Conservation (phyloP, 2,888 invertebrate genomes). For the Nowickia ferox region DNA sequence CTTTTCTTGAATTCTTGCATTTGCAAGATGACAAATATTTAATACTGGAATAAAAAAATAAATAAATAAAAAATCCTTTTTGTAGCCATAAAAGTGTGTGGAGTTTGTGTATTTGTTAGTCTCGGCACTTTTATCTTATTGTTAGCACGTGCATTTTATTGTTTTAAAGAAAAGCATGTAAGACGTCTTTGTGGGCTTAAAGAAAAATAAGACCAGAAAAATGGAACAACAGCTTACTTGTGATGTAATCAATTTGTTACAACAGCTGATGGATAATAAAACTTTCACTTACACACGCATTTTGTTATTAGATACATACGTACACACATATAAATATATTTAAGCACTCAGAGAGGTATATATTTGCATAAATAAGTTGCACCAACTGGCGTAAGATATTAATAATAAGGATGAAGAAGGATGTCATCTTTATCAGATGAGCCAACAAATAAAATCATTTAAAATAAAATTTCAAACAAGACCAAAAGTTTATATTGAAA, state of each 20-base stretch:
- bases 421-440: background rate
- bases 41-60: slow-evolving; percentile 17
- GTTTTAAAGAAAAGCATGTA: slow-evolving; percentile 8
- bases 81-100: background rate
- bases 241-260: slow-evolving; percentile 7
- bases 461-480: too few species aligned
- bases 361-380: slow-evolving; percentile 12
- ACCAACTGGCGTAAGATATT: background rate
- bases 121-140: background rate
- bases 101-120: background rate
- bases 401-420: background rate
- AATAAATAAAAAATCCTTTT: background rate
- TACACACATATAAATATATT: background rate
- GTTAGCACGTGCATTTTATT: slow-evolving; percentile 46
- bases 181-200: slow-evolving; percentile 1
- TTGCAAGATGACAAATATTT: slow-evolving; percentile 41
- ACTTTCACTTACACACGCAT: background rate
- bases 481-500: too few species aligned
- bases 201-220: background rate
- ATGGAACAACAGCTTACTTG: background rate
- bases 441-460: background rate
- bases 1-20: slow-evolving; percentile 9
- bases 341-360: background rate
- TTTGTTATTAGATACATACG: background rate
- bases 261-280: slow-evolving; percentile 19